phyloP scores from a whole-genome alignment of 2,888 invertebrate species.

The Hyposoter dolosus region DNA sequence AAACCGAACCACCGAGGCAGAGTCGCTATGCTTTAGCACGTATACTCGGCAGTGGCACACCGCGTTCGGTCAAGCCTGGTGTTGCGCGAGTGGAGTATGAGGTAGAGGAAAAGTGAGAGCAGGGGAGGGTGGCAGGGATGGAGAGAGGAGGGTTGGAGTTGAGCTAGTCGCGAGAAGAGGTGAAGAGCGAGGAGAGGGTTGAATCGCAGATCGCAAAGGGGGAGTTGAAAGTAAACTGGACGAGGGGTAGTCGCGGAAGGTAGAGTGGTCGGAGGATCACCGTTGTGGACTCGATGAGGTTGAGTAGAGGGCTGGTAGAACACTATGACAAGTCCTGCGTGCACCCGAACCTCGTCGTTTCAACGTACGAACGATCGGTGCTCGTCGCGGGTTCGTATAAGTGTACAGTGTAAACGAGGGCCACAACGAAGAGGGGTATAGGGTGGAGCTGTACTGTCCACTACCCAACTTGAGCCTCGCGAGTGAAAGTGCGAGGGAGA shows the following conservation, averaged over 20 bases:
- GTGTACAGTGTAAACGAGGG: slow-evolving; percentile 68
- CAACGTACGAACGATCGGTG: slow-evolving; percentile 73
- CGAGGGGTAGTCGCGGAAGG: slow-evolving; percentile 61
- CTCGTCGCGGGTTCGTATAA: slow-evolving; percentile 62
- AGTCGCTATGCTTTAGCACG: slow-evolving; percentile 67
- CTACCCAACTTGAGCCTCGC: slow-evolving; percentile 42
- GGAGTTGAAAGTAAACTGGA: slow-evolving; percentile 60
- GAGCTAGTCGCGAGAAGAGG: slow-evolving; percentile 28
- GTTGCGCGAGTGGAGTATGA: slow-evolving; percentile 48
- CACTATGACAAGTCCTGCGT: slow-evolving; percentile 73
- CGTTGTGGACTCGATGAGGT: slow-evolving; percentile 67
- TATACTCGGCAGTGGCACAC: slow-evolving; percentile 66
- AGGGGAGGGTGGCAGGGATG: slow-evolving; percentile 1
- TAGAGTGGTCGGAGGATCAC: slow-evolving; percentile 57
- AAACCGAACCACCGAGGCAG: slow-evolving; percentile 78
- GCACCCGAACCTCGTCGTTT: slow-evolving; percentile 75
- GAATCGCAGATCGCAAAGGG: slow-evolving; percentile 47
- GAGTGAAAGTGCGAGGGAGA: slow-evolving; percentile 63
- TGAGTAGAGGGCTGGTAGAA: slow-evolving; percentile 69
- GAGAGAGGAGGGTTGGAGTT: background rate
- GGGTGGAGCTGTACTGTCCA: slow-evolving; percentile 65
- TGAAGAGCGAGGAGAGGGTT: slow-evolving; percentile 55
- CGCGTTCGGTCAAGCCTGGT: slow-evolving; percentile 67
- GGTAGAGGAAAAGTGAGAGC: slow-evolving; percentile 51
- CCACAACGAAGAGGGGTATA: slow-evolving; percentile 19